phyloP scores from a whole-genome alignment of 2,888 invertebrate species.

The Mythimna pallens region DNA sequence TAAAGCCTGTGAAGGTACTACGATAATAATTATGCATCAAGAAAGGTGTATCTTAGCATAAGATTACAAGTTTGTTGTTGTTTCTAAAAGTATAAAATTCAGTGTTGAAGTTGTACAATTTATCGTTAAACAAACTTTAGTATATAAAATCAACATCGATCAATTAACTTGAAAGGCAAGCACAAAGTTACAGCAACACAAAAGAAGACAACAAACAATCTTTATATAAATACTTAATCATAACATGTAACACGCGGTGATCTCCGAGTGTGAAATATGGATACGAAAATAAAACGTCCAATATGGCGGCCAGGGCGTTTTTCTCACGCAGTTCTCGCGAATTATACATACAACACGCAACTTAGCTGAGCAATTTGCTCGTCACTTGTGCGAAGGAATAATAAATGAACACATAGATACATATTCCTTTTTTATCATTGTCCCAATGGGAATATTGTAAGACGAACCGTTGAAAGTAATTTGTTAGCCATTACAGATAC shows the following conservation, averaged over 20 bases:
- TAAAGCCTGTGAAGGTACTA: constrained; percentile 10
- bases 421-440: constrained; percentile 42
- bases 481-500: constrained; percentile 39
- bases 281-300: constrained; percentile 79
- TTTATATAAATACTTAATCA: constrained; percentile 46
- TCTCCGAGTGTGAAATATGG: constrained; percentile 74
- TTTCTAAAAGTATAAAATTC: constrained; percentile 20
- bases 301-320: constrained; percentile 75
- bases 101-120: constrained; percentile 6
- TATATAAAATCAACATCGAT: constrained; percentile 16
- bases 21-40: constrained; percentile 30
- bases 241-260: constrained; percentile 57
- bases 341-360: constrained; percentile 74
- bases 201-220: constrained; percentile 32
- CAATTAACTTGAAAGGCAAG: neutral
- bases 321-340: constrained; percentile 81
- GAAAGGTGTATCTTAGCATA: constrained; percentile 5
- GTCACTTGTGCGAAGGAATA: constrained; percentile 72
- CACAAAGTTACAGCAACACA: constrained; percentile 10
- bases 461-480: constrained; percentile 40
- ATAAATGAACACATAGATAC: constrained; percentile 66
- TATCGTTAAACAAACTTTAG: constrained; percentile 6
- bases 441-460: constrained; percentile 37
- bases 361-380: constrained; percentile 78
- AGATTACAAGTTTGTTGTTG: constrained; percentile 13